These are phyloP conservation scores for Acanthosepion pharaonis DNA, from an alignment of 2,888 invertebrate species.

Conservation along the genomic window DNA sequence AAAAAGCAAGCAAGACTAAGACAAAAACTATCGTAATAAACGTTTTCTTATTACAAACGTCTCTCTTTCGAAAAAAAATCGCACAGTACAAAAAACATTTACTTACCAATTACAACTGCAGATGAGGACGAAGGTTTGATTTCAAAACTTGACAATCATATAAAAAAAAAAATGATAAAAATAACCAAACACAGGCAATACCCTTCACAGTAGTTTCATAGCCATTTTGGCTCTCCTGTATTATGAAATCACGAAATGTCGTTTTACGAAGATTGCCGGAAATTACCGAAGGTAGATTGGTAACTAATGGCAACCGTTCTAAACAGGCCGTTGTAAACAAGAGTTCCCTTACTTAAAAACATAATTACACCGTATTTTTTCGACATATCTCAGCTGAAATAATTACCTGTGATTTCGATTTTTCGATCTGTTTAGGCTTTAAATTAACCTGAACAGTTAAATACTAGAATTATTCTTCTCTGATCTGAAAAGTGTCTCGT, in stretches of 20 bases:
- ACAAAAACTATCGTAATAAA: too few relatives aligned
- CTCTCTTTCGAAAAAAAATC: background rate
- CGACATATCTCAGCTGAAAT: background rate
- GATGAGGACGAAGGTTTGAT: background rate
- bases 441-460: background rate
- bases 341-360: background rate
- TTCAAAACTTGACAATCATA: background rate
- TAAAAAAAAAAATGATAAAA: background rate
- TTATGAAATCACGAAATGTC: background rate
- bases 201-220: background rate
- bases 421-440: background rate
- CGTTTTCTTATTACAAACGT: too few relatives aligned
- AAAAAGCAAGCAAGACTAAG: too few relatives aligned
- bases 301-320: background rate
- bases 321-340: background rate
- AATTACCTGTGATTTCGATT: background rate
- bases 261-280: background rate
- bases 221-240: conserved; percentile 5
- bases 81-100: background rate
- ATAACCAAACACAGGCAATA: background rate
- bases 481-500: background rate
- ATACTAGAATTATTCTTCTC: background rate
- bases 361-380: background rate
- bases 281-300: background rate
- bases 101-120: conserved; percentile 18